These are phyloP conservation scores for Mystacornis crossleyi DNA, from an alignment of 2,113 vertebrate genomes.

Conservation along the genomic window DNA sequence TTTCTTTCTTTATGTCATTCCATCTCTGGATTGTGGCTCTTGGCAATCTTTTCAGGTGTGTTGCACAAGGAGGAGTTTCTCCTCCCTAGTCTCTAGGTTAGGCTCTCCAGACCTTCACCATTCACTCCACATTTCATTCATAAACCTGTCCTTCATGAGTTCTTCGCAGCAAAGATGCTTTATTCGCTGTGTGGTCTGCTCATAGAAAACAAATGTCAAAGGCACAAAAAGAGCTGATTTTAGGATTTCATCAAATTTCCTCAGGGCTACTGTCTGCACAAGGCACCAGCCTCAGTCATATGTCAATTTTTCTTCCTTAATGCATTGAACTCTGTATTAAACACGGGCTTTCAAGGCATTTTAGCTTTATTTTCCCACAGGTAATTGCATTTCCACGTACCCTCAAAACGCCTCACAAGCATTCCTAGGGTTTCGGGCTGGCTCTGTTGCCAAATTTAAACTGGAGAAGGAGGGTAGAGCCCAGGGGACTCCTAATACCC, in stretches of 20 bases:
- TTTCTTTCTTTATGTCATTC: background rate
- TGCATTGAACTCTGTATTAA: background rate
- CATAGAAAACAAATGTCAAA: background rate
- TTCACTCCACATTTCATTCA: background rate
- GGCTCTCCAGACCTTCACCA: background rate
- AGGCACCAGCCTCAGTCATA: background rate
- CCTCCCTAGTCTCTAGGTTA: background rate
- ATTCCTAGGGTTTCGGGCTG: background rate
- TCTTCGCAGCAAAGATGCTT: background rate
- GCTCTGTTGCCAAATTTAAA: conserved; percentile 21
- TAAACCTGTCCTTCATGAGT: background rate
- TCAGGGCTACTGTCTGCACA: background rate
- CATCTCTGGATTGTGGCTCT: background rate
- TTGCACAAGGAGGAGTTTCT: background rate
- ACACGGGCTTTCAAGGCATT: background rate
- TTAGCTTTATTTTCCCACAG: background rate
- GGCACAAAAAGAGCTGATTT: background rate
- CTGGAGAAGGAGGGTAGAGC: conserved; percentile 24
- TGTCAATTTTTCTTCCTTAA: background rate
- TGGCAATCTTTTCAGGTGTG: background rate
- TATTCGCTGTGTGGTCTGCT: background rate
- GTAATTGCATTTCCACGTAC: background rate
- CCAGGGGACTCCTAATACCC: conserved; percentile 20
- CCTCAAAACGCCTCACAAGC: background rate
- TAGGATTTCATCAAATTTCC: background rate